Conservation (phyloP, 2,797 vertebrate species). For the Epinephelus awoara region DNA sequence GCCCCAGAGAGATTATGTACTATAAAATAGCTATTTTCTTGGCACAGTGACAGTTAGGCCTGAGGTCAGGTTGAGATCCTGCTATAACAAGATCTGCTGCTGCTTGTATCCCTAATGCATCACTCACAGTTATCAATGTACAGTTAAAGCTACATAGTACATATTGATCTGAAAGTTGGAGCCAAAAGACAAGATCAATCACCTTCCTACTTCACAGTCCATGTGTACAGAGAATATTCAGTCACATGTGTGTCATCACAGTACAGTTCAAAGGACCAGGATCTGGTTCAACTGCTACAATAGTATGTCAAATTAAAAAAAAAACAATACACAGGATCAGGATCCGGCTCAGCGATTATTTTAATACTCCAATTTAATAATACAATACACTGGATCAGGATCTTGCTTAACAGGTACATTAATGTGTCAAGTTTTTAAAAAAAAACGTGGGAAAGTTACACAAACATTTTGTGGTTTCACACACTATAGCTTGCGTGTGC, state of each 20-base stretch:
- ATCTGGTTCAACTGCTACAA: slow-evolving; percentile 19
- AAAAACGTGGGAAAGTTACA: slow-evolving; percentile 8
- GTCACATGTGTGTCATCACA: not conserved
- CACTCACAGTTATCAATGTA: slow-evolving; percentile 1
- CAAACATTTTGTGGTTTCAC: not conserved
- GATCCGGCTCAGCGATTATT: not conserved
- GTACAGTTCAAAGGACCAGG: not conserved
- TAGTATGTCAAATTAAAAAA: not conserved
- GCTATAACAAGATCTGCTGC: slow-evolving; percentile 32
- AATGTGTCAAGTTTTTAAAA: not conserved
- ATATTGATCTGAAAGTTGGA: slow-evolving; percentile 29
- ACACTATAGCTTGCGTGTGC: not conserved
- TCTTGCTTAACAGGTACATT: slow-evolving; percentile 18
- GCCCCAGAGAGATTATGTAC: slow-evolving; percentile 9
- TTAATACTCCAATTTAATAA: too few species aligned
- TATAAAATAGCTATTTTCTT: slow-evolving; percentile 41
- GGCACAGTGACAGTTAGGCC: slow-evolving; percentile 49
- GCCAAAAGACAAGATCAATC: not conserved
- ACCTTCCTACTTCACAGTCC: not conserved
- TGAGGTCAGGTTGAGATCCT: slow-evolving; percentile 39
- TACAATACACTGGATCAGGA: not conserved
- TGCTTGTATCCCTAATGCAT: slow-evolving; percentile 10
- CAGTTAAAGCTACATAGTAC: slow-evolving; percentile 9
- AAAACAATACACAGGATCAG: not conserved
- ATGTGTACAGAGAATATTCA: slow-evolving; percentile 3